A percentile compares a stretch with the other conserved stretches of the same genome.
These are phyloP conservation scores for Tetragnatha versicolor DNA, from an alignment of 1,140 invertebrate species.

Conservation along the genomic window DNA sequence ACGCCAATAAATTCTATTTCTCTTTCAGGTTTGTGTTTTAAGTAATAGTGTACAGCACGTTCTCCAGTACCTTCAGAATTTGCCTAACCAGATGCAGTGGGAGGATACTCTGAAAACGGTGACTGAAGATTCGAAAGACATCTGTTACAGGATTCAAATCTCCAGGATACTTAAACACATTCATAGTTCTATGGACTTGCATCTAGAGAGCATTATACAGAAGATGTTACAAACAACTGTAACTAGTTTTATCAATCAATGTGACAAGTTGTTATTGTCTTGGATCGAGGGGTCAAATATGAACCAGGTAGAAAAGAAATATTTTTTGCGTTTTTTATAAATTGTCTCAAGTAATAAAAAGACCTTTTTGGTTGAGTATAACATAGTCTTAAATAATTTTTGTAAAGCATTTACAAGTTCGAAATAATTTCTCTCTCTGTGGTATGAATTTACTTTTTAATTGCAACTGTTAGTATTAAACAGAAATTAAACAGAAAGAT, in stretches of 20 bases:
- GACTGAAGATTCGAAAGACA: not conserved
- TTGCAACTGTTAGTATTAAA: too few species aligned
- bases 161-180: constrained; percentile 33
- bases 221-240: not conserved
- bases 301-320: constrained; percentile 10
- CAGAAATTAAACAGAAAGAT: too few species aligned
- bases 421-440: too few species aligned
- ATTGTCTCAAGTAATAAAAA: too few species aligned
- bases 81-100: constrained; percentile 39
- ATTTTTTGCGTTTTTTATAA: not conserved
- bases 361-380: not conserved
- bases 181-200: constrained; percentile 24
- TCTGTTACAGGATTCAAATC: not conserved
- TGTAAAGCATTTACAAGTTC: too few species aligned
- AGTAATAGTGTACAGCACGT: constrained; percentile 38
- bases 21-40: constrained; percentile 18
- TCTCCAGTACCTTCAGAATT: not conserved
- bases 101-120: not conserved
- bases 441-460: too few species aligned
- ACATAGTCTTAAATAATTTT: too few species aligned
- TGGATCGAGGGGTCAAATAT: constrained; percentile 1
- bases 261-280: constrained; percentile 1
- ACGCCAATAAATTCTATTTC: too few species aligned
- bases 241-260: not conserved
- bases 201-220: not conserved